Conservation (phyloP, 2,797 vertebrate species). For the Pangasius sanitwongsei region DNA sequence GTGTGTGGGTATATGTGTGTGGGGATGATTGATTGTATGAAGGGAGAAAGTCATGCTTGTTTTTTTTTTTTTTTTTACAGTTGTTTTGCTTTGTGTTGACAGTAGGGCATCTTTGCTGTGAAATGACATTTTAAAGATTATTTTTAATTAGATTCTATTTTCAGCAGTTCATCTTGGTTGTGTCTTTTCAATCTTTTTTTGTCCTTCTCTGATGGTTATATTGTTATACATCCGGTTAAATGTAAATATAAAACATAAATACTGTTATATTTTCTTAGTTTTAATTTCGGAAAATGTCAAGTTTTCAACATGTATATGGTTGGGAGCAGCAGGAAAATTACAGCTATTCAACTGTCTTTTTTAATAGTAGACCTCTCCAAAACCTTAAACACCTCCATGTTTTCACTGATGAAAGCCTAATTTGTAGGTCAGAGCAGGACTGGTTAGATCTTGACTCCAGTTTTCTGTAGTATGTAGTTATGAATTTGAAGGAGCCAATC, state of each 20-base stretch:
- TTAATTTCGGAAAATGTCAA: not conserved
- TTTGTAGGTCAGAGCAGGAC: not conserved
- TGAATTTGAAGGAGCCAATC: not conserved
- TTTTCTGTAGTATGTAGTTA: not conserved
- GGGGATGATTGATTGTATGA: conserved; percentile 30
- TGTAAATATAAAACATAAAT: not conserved
- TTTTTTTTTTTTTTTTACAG: conserved; percentile 23
- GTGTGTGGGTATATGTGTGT: conserved; percentile 30
- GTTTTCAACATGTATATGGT: not conserved
- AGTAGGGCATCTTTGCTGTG: not conserved
- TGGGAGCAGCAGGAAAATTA: not conserved
- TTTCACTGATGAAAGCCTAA: conserved; percentile 6
- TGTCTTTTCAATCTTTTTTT: not conserved
- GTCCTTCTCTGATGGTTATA: not conserved
- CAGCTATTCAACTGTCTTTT: not conserved
- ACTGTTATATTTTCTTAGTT: not conserved
- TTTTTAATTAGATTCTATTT: not conserved
- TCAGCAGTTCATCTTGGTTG: not conserved
- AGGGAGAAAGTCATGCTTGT: conserved; percentile 17
- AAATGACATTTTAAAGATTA: not conserved
- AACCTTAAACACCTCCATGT: not conserved
- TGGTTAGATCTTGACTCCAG: not conserved
- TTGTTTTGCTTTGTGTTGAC: conserved; percentile 32
- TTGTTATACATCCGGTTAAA: not conserved
- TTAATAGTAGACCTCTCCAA: not conserved